Percentiles rank a stretch among this genome's conserved stretches.
phyloP scores from a whole-genome alignment of 1,140 invertebrate genomes.

The Potamilus streckersoni region DNA sequence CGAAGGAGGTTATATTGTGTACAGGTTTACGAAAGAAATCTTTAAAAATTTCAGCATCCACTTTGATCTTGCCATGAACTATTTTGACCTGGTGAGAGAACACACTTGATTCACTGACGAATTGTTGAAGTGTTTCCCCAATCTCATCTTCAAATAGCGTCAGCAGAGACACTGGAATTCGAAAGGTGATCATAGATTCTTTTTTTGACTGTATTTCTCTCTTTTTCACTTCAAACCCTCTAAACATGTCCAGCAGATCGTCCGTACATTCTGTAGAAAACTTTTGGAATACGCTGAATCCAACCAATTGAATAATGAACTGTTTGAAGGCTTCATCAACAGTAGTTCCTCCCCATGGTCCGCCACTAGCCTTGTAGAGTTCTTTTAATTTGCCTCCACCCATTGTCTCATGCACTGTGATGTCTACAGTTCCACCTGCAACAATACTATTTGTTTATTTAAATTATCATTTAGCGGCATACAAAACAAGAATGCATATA shows the following conservation, averaged over 20 bases:
- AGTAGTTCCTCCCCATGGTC: constrained; percentile 34
- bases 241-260: constrained; percentile 23
- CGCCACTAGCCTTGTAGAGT: constrained; percentile 22
- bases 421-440: constrained; percentile 38
- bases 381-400: constrained; percentile 22
- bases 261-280: constrained; percentile 13
- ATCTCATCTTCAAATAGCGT: neutral
- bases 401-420: constrained; percentile 25
- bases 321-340: constrained; percentile 23
- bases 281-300: constrained; percentile 4
- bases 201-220: constrained; percentile 4
- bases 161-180: constrained; percentile 13
- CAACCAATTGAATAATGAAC: constrained; percentile 25
- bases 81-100: constrained; percentile 3
- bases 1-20: constrained; percentile 1
- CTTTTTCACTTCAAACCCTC: constrained; percentile 29
- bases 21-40: constrained; percentile 15
- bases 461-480: too few species aligned
- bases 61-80: constrained; percentile 18
- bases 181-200: constrained; percentile 5
- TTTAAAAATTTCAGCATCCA: constrained; percentile 9
- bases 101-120: neutral
- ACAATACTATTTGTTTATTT: neutral
- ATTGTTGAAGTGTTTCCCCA: neutral
- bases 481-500: too few species aligned